phyloP scores from a whole-genome alignment of 2,113 vertebrate species.

The Raja brachyura region DNA sequence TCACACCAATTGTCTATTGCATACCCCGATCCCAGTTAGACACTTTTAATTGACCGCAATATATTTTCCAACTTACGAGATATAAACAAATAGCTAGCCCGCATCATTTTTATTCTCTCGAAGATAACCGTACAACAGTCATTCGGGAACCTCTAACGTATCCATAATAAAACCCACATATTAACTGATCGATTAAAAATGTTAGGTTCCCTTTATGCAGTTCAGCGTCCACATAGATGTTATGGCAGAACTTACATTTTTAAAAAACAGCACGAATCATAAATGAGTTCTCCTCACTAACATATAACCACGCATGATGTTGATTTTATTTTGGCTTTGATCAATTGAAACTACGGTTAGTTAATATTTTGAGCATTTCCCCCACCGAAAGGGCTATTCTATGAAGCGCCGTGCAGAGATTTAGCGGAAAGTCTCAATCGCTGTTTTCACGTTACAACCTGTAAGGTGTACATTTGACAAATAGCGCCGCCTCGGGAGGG shows the following conservation, averaged over 20 bases:
- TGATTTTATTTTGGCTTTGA: neutral
- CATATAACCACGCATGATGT: neutral
- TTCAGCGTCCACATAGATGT: neutral
- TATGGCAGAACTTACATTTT: neutral
- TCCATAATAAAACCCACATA: neutral
- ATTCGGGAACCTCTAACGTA: neutral
- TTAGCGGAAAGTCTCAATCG: constrained; percentile 21
- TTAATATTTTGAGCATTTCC: neutral
- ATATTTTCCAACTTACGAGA: neutral
- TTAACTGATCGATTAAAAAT: neutral
- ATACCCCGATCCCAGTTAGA: neutral
- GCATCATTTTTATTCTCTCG: neutral
- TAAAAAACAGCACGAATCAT: neutral
- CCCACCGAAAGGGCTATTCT: neutral
- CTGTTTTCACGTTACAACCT: constrained; percentile 18
- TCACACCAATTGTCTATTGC: neutral
- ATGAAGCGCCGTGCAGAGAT: neutral
- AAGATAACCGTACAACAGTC: neutral
- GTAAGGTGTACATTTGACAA: constrained; percentile 37
- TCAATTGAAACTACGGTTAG: neutral
- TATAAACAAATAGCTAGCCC: constrained; percentile 5
- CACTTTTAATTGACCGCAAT: constrained; percentile 9
- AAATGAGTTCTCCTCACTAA: neutral
- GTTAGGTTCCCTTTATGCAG: neutral
- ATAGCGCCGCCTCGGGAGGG: constrained; percentile 37